Evolutionary conservation across 64 coral and sea anemone species (phyloP), one percentile per base, ranked within the genome.

Genomic region (Montipora efflorescens): DNA sequence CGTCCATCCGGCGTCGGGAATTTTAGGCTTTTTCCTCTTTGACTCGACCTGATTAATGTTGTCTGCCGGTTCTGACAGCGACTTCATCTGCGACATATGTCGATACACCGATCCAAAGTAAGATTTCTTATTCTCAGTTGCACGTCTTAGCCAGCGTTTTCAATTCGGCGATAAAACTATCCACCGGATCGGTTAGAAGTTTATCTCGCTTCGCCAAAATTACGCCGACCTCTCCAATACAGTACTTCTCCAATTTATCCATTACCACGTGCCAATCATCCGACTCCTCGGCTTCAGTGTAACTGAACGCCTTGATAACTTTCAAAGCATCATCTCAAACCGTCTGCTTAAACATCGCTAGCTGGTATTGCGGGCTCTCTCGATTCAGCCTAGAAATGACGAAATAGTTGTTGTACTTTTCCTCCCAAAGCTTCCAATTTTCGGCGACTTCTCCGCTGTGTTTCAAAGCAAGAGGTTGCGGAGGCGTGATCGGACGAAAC

Each of bases 351-450:
- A 85, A 47, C 82, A 85, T 85, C 58, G 9, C 82, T 36, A 85
- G 57, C 23, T 85, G 82, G 23, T 67, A 85, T 67, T 85, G 61
- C 14, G 57, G 4, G 58, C n/a, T 85, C 44, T 44, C 82, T 36
- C 43, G 58, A 67, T 46, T 18, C 66, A 85, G 14, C 44, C 23
- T 85, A 13, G 82, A 85, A 68, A 85, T 85, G 20, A 85, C 52
- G 58, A 85, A 85, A 85, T 85, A 85, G 58, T 36, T 85, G 22
- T 85, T 85, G 59, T 85, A 64, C 45, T 62, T 85, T 68, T 85
- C 58, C 58, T 85, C 67, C 82, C 82, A 85, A 67, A 36, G 36
- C 67, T 5, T 55, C 36, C 36, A 36, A 47, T 52, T 81, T 81
- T 50, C 79, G 57, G 14, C 36, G 36, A 36, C 36, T 36, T 36